A percentile compares a stretch with the other conserved stretches of the same genome.
Conservation (phyloP, 2,797 vertebrate species). For the Nothura maculosa region DNA sequence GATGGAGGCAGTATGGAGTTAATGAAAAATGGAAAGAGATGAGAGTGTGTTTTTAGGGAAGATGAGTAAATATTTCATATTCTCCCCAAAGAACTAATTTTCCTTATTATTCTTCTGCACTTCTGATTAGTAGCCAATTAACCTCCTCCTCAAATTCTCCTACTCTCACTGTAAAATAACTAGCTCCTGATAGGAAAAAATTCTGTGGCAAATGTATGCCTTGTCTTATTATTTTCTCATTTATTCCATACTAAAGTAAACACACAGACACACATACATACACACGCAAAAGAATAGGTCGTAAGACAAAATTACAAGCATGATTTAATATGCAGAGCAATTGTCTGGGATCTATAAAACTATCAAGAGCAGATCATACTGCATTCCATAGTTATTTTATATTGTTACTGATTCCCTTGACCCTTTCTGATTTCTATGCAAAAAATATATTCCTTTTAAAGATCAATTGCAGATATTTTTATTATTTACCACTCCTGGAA, state of each 20-base stretch:
- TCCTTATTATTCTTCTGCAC: neutral
- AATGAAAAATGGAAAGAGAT: neutral
- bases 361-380: neutral
- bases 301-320: neutral
- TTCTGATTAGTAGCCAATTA: conserved; percentile 5
- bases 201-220: neutral
- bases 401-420: neutral
- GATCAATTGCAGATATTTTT: rapidly evolving
- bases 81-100: neutral
- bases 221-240: neutral
- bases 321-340: neutral
- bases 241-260: neutral
- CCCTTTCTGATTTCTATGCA: neutral
- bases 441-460: neutral
- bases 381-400: neutral
- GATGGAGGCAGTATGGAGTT: neutral
- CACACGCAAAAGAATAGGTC: neutral
- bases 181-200: neutral
- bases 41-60: neutral
- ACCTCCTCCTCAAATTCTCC: neutral
- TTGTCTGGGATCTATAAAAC: neutral
- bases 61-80: neutral
- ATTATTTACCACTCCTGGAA: neutral
- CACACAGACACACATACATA: neutral
- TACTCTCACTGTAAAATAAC: neutral